Base-by-base conservation (phyloP, 2,113 vertebrate species). In the Chrysemys picta region DNA sequence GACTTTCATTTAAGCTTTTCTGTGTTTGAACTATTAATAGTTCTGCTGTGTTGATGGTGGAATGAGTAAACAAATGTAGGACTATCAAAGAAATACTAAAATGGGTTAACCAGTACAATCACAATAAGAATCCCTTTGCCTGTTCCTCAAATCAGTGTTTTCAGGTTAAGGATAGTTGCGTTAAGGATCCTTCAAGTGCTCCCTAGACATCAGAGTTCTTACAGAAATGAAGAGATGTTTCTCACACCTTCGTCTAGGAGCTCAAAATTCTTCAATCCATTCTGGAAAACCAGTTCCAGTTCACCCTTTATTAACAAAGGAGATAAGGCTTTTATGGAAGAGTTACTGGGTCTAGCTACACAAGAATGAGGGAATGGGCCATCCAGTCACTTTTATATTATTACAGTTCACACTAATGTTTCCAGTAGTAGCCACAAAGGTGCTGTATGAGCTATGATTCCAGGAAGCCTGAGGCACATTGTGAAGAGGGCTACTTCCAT, bases 1-100 rank as follows among this genome's bases (percentile, higher is more conserved):
- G 82, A 84, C 5, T 91, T 95, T 87, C 27, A 50, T 10, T 45
- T 49, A 62, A 24, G 78, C 21, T 86, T 93, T 50, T 81, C 57
- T 84, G 53, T 19, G 35, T 87, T 93, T 88, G 91, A 93, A 81
- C 54, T 82, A 16, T 53, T 85, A 91, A 45, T 47, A 72, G 25
- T 91, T 89, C 11, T 42, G 42, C 69, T 90, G 81, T 84, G 6
- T 11, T 80, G 59, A 9, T 2, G 79, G 50, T 75, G 11, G 47
- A 93, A 79, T 84, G 56, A 87, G 75, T 87, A 94, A 93, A 83
- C 35, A 93, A 85, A 59, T 0, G 1, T 5, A 76, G 22, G 87
- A 7, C 8, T 81, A 47, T 16, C 13, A 50, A 81, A 93, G 54
- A 4, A 95, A 59, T 80, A 45, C 79, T 6, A 76, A 93, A 83